A percentile compares a stretch with the other conserved stretches of the same genome.
These are phyloP conservation scores for Calameuta filiformis DNA, from an alignment of 2,888 invertebrate species.

Conservation along the genomic window DNA sequence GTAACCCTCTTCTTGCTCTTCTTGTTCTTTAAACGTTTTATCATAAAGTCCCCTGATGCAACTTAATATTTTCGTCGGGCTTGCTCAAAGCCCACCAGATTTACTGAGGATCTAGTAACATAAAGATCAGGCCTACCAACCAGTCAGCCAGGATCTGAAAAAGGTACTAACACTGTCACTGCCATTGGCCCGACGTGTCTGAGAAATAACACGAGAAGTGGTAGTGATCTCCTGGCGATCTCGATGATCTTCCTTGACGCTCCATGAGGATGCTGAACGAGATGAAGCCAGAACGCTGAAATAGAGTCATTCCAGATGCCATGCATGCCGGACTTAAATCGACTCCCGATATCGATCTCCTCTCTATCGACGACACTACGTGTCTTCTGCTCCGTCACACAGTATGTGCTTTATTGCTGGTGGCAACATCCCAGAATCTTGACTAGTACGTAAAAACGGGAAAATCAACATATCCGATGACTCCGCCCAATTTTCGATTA, in stretches of 20 bases:
- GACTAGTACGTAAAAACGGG: background rate
- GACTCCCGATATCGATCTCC: constrained; percentile 59
- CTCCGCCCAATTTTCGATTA: background rate
- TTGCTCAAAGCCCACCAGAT: constrained; percentile 41
- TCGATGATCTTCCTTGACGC: background rate
- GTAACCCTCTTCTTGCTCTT: background rate
- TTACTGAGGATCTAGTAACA: constrained; percentile 39
- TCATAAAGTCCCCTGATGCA: constrained; percentile 36
- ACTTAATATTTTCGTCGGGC: constrained; percentile 44
- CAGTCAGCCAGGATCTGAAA: constrained; percentile 16
- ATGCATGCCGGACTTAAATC: constrained; percentile 40
- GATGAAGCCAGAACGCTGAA: constrained; percentile 20
- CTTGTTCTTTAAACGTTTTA: constrained; percentile 30
- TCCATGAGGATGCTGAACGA: background rate
- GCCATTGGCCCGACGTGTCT: constrained; percentile 7
- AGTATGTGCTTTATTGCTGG: background rate
- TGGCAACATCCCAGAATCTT: background rate
- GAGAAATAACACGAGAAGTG: background rate
- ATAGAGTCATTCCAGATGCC: constrained; percentile 60
- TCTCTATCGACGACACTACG: constrained; percentile 57
- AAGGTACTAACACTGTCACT: background rate
- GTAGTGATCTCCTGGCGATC: background rate
- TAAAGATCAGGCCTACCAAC: constrained; percentile 42
- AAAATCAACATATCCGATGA: background rate
- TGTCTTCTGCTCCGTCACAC: background rate